phyloP scores from a whole-genome alignment of 1,140 invertebrate species.

The Drosophila seguyi region DNA sequence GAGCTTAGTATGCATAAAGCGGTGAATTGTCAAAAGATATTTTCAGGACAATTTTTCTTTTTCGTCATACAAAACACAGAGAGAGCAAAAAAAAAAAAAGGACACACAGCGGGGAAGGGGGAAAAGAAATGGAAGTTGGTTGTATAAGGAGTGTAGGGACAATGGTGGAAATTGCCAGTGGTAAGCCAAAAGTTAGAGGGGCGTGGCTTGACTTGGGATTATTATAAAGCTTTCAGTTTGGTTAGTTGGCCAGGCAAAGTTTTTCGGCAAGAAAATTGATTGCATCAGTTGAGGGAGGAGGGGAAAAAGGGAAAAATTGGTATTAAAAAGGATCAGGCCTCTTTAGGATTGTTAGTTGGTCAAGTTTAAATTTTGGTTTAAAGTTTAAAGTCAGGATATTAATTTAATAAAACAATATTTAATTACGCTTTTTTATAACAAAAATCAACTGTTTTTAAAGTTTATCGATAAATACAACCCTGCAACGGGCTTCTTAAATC shows the following conservation, averaged over 20 bases:
- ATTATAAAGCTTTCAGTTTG: conserved; percentile 55
- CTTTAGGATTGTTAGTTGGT: neutral
- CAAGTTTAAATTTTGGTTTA: too few species aligned
- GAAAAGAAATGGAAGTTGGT: neutral
- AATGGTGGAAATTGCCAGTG: conserved; percentile 56
- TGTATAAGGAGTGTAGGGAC: conserved; percentile 7
- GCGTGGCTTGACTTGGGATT: conserved; percentile 37
- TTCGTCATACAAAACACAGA: conserved; percentile 11
- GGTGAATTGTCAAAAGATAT: conserved; percentile 78
- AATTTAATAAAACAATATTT: too few species aligned
- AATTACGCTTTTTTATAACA: too few species aligned
- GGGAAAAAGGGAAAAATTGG: neutral
- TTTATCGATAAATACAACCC: neutral
- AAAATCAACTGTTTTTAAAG: neutral
- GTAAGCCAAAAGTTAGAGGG: conserved; percentile 49
- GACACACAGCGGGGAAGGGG: conserved; percentile 5
- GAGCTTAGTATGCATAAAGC: conserved; percentile 82
- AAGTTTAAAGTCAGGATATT: too few species aligned
- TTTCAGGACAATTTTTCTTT: conserved; percentile 69
- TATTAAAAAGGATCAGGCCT: neutral
- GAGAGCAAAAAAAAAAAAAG: too few species aligned
- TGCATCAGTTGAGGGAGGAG: conserved; percentile 47
- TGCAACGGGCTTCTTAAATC: neutral
- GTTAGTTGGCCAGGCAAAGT: conserved; percentile 63
- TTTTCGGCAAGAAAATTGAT: conserved; percentile 71